A percentile compares a stretch with the other conserved stretches of the same genome.
Conservation (phyloP, 2,113 vertebrate species). For the Leptobrachium ailaonicum region DNA sequence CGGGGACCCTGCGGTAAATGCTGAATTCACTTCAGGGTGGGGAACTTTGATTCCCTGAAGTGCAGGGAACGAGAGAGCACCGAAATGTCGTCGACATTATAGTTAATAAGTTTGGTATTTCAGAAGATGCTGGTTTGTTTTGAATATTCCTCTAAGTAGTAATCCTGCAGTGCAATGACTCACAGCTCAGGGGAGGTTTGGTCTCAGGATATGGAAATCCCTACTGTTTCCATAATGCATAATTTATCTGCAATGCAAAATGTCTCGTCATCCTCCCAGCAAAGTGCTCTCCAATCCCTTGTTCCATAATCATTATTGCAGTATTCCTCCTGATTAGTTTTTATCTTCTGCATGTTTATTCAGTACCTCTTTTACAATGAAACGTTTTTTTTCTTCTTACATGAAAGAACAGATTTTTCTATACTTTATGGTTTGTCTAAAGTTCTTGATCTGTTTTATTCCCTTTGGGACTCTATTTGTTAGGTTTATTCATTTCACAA, state of each 20-base stretch:
- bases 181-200: constrained; percentile 2
- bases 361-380: constrained; percentile 5
- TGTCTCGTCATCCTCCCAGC: not conserved
- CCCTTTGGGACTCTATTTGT: not conserved
- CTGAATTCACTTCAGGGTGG: too few relatives aligned
- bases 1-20: too few relatives aligned
- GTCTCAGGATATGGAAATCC: constrained; percentile 6
- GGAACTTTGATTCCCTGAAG: too few relatives aligned
- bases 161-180: constrained; percentile 29
- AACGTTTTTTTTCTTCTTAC: not conserved
- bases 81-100: not conserved
- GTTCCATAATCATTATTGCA: not conserved
- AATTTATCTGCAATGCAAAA: constrained; percentile 12
- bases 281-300: not conserved
- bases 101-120: constrained; percentile 4
- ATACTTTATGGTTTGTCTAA: constrained; percentile 17
- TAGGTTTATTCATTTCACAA: not conserved
- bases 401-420: constrained; percentile 30
- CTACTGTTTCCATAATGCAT: constrained; percentile 28
- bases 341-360: constrained; percentile 1
- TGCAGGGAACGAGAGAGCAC: too few relatives aligned
- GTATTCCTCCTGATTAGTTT: constrained; percentile 5
- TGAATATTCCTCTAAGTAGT: constrained; percentile 7
- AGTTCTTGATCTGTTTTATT: not conserved
- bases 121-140: not conserved